A percentile compares a stretch with the other conserved stretches of the same genome.
Evolutionary conservation across 2,888 invertebrate genomes (phyloP).

Genomic region (Ormyrus nitidulus): DNA sequence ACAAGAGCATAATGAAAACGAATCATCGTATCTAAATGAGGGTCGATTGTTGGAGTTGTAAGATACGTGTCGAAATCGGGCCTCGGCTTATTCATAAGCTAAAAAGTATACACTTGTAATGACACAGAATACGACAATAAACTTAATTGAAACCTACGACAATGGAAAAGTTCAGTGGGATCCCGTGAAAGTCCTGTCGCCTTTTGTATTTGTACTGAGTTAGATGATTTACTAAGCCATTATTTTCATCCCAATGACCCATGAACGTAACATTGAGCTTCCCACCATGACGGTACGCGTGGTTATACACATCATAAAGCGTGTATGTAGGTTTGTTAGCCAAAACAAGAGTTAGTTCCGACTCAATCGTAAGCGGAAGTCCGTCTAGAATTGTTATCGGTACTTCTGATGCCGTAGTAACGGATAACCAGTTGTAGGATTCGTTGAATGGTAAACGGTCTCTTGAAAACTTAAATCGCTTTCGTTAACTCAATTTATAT

Average conservation of each 20-base stretch:
- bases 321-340: constrained; percentile 43
- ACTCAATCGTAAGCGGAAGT: constrained; percentile 64
- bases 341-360: constrained; percentile 63
- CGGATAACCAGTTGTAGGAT: constrained; percentile 66
- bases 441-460: constrained; percentile 65
- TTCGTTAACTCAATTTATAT: background rate
- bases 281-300: constrained; percentile 66
- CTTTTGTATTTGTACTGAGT: constrained; percentile 67
- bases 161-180: constrained; percentile 63
- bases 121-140: background rate
- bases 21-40: constrained; percentile 80
- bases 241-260: constrained; percentile 63
- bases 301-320: constrained; percentile 68
- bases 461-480: constrained; percentile 59
- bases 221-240: constrained; percentile 61
- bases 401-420: constrained; percentile 57
- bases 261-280: constrained; percentile 64
- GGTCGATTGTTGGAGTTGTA: constrained; percentile 75
- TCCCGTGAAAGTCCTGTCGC: constrained; percentile 63
- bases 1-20: constrained; percentile 81
- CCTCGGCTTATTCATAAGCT: constrained; percentile 60
- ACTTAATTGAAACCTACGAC: constrained; percentile 55
- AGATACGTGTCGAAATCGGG: constrained; percentile 74
- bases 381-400: constrained; percentile 56
- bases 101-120: constrained; percentile 1